phyloP scores from a whole-genome alignment of 2,888 invertebrate genomes.

The Crossocerus cetratus region DNA sequence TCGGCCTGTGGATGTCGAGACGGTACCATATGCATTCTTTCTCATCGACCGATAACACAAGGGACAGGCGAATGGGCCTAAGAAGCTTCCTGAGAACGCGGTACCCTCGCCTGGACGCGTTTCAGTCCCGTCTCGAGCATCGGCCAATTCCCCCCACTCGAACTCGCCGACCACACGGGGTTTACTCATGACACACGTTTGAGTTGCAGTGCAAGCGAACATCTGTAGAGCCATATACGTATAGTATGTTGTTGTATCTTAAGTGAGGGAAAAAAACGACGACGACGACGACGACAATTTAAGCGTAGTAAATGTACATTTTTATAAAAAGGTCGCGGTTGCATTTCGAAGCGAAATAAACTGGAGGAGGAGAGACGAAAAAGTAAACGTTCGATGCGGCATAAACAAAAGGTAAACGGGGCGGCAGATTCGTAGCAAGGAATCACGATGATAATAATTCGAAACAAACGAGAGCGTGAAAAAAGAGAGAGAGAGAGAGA shows the following conservation, averaged over 20 bases:
- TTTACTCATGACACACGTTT: constrained; percentile 73
- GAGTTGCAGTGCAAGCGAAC: constrained; percentile 77
- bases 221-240: constrained; percentile 77
- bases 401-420: constrained; percentile 31
- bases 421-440: constrained; percentile 52
- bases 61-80: constrained; percentile 46
- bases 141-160: constrained; percentile 19
- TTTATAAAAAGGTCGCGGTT: constrained; percentile 73
- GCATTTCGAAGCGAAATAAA: constrained; percentile 64
- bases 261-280: constrained; percentile 47
- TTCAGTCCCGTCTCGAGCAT: too few relatives aligned
- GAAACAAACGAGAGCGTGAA: constrained; percentile 48
- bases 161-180: constrained; percentile 27
- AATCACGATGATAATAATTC: constrained; percentile 59
- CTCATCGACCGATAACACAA: background rate
- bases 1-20: constrained; percentile 5
- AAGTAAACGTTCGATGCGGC: constrained; percentile 47
- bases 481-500: constrained; percentile 26
- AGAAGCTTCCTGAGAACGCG: constrained; percentile 22
- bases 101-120: constrained; percentile 30
- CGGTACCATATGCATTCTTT: background rate
- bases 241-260: constrained; percentile 76
- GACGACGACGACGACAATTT: constrained; percentile 44
- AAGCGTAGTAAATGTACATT: constrained; percentile 74
- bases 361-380: constrained; percentile 15